phyloP scores from a whole-genome alignment of 2,797 vertebrate species.

The Rousettus madagascariensis region DNA sequence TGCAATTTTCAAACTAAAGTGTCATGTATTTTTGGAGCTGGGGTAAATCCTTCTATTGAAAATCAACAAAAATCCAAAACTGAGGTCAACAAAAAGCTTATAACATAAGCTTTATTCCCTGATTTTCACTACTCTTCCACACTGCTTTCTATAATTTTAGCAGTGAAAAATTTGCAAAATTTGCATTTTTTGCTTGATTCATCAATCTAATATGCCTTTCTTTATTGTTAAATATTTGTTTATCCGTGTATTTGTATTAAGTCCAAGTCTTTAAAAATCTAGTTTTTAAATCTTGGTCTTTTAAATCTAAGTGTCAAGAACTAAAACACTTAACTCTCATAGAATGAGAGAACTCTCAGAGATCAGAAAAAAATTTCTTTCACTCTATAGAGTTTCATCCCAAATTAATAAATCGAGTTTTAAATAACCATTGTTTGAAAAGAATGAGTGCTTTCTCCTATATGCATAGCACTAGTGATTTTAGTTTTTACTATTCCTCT shows the following conservation, averaged over 20 bases:
- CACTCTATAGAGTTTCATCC: neutral
- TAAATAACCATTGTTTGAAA: neutral
- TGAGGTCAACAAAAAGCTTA: neutral
- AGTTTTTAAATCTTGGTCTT: neutral
- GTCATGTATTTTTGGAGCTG: neutral
- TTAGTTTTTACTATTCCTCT: neutral
- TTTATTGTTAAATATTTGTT: neutral
- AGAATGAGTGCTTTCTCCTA: neutral
- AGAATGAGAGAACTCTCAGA: neutral
- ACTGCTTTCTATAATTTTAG: neutral
- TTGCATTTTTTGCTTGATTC: neutral
- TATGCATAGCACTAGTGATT: neutral
- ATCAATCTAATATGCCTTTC: neutral
- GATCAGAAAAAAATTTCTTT: neutral
- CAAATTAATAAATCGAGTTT: neutral
- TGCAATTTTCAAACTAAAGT: neutral
- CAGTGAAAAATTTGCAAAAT: neutral
- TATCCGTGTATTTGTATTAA: neutral
- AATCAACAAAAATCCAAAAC: slow-evolving; percentile 11
- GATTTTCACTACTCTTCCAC: neutral
- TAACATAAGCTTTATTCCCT: neutral
- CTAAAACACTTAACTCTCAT: neutral
- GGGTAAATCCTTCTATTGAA: neutral
- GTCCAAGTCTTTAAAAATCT: neutral
- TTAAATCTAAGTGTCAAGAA: neutral